A percentile compares a stretch with the other conserved stretches of the same genome.
Evolutionary conservation across 2,797 vertebrate species (phyloP).

Genomic region (Pitangus sulphuratus): DNA sequence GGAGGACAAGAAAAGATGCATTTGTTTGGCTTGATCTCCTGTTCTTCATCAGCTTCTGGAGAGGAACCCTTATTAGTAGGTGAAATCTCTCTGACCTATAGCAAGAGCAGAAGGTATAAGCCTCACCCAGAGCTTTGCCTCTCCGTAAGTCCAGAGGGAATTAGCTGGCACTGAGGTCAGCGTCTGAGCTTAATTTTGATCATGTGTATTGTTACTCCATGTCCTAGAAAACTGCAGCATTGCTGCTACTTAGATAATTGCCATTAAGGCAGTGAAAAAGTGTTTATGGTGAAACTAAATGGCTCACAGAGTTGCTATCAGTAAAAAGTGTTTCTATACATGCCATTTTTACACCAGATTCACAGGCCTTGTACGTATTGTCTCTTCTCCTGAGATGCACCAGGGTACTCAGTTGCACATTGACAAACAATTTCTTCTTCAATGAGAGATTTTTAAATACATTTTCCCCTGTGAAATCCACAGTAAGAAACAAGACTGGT

Average conservation of each 20-base stretch:
- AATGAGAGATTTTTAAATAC: neutral
- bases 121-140: neutral
- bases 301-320: neutral
- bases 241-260: neutral
- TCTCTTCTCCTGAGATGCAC: neutral
- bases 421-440: neutral
- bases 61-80: neutral
- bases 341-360: neutral
- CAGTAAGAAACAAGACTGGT: neutral
- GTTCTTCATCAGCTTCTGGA: neutral
- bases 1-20: neutral
- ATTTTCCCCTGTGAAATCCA: neutral
- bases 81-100: neutral
- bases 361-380: neutral
- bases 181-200: neutral
- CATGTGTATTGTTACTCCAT: neutral
- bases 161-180: neutral
- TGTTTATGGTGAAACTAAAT: neutral
- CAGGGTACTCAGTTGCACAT: neutral
- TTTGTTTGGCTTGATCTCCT: neutral
- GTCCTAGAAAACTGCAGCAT: neutral
- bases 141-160: fast-evolving
- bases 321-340: neutral
- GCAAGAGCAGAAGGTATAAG: neutral
- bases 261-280: neutral